Base-by-base conservation (phyloP, 2,797 vertebrate species). In the Delichon dasypus region DNA sequence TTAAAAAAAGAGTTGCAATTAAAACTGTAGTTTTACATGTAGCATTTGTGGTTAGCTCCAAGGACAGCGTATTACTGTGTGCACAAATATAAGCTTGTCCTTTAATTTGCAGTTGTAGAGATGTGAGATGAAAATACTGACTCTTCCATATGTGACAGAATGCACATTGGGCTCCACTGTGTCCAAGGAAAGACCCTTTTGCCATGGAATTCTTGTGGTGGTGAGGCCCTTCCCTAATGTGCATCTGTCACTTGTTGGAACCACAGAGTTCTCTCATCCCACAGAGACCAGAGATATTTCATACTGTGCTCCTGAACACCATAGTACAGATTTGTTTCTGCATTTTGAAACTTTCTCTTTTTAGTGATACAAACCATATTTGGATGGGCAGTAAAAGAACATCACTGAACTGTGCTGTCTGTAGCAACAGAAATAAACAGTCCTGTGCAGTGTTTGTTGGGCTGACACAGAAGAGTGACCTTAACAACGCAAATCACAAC, bases 191-290 rank as follows among this genome's bases (percentile, higher is more conserved):
- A 34, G 47, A 54, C 16, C 4, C 6, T 94, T 83, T 83, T 68
- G 13, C 44, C 34, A 6, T 58, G 10, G 55, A 47, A 58, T 65
- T 4, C 6, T 0, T 45, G 27, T 58, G 9, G 17, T 23, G 20
- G 3, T 54, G 27, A 65, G 60, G 40, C 20, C 26, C 45, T 87
- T 78, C 29, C 47, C 20, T 51, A 55, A 11, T 11, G 13, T 81
- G 34, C 25, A 7, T 42, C 22, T 38, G 0, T n/a, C 40, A 16
- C 1, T 0, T 72, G 10, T 2, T 58, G 48, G 26, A 88, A 36
- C 42, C 5, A 3, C 13, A 65, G 26, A 47, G 27, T 29, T 83
- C 34, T 80, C 57, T 80, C 44, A 20, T 75, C 29, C 38, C 30
- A 62, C 42, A n/a, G 47, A 38, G 29, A 26, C 4, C 51, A 34